Conservation (phyloP, 2,113 vertebrate species). For the Hemiprocne comata region DNA sequence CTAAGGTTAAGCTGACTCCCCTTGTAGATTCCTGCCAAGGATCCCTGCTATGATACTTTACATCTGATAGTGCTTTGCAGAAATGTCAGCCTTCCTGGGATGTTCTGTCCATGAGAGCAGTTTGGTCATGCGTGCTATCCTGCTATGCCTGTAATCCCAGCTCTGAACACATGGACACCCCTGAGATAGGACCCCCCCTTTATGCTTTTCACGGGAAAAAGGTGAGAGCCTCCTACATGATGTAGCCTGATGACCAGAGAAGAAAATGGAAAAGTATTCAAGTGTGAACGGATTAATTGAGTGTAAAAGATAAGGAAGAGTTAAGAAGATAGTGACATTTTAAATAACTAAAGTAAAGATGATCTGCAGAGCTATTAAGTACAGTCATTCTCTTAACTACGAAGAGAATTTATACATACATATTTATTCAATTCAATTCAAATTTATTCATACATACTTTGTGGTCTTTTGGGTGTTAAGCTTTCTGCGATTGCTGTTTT, state of each 20-base stretch:
- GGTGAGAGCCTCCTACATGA: neutral
- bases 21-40: neutral
- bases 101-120: neutral
- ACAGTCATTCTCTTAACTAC: neutral
- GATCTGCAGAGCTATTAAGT: neutral
- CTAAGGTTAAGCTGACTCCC: neutral
- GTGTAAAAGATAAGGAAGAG: neutral
- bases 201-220: neutral
- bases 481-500: neutral
- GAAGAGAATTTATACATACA: neutral
- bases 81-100: neutral
- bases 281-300: no score
- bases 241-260: neutral
- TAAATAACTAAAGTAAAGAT: neutral
- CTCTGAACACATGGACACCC: neutral
- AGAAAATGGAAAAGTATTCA: neutral
- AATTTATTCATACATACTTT: neutral
- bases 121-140: neutral
- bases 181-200: neutral
- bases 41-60: neutral
- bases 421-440: no score
- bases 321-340: neutral
- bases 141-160: neutral
- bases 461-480: neutral
- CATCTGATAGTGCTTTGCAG: neutral